Percentiles rank a stretch among this genome's conserved stretches.
phyloP scores from a whole-genome alignment of 2,113 vertebrate species.

The Plectropomus leopardus region DNA sequence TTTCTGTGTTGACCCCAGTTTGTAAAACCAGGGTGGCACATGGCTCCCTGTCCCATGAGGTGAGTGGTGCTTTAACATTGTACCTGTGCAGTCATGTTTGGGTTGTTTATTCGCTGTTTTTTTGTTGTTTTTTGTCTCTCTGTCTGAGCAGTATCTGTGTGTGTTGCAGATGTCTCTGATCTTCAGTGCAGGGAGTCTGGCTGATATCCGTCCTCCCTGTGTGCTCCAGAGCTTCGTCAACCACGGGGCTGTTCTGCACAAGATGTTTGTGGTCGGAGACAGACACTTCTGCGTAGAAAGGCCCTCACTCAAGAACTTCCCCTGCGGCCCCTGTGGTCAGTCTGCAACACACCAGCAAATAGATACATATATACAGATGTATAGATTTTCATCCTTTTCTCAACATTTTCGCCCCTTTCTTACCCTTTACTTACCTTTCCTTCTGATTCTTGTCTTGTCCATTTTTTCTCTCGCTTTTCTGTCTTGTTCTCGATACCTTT shows the following conservation, averaged over 20 bases:
- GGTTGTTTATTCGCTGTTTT: background rate
- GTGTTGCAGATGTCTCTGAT: conserved; percentile 83
- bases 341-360: conserved; percentile 2
- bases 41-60: conserved; percentile 83
- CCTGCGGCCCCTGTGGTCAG: conserved; percentile 82
- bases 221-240: conserved; percentile 87
- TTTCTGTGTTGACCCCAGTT: conserved; percentile 71
- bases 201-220: conserved; percentile 79
- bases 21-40: conserved; percentile 87
- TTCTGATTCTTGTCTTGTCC: background rate
- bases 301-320: conserved; percentile 86
- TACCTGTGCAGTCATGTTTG: background rate
- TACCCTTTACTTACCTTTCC: background rate
- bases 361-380: no score
- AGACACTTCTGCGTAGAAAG: conserved; percentile 82
- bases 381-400: no score
- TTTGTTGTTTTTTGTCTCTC: background rate
- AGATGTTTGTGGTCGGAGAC: conserved; percentile 86
- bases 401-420: no score
- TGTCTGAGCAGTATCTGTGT: background rate
- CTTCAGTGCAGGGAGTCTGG: conserved; percentile 76
- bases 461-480: background rate
- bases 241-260: conserved; percentile 85
- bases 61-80: conserved; percentile 36
- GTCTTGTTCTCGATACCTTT: background rate